A percentile compares a stretch with the other conserved stretches of the same genome.
Evolutionary conservation across 1,140 invertebrate genomes (phyloP).

Genomic region (Papilio dardanus): DNA sequence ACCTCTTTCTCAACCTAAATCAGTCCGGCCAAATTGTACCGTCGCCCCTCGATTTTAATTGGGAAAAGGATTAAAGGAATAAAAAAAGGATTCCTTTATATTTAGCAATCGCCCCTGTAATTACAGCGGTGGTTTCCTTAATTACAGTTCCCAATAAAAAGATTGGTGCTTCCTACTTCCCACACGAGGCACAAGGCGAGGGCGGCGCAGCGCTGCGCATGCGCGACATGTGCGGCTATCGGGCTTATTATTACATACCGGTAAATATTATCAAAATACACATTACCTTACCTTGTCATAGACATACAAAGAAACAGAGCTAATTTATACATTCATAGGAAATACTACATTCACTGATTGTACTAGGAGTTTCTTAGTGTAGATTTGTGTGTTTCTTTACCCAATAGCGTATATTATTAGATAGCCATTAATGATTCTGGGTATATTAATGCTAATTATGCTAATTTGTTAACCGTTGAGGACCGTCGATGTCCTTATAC

Average conservation of each 20-base stretch:
- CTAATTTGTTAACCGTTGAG: too few relatives aligned
- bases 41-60: slow-evolving; percentile 35
- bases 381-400: too few relatives aligned
- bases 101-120: slow-evolving; percentile 80
- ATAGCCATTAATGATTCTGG: too few relatives aligned
- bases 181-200: slow-evolving; percentile 51
- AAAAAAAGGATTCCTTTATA: slow-evolving; percentile 74
- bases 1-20: slow-evolving; percentile 16
- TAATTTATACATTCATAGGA: neutral
- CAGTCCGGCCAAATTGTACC: slow-evolving; percentile 29
- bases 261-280: slow-evolving; percentile 71
- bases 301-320: slow-evolving; percentile 30
- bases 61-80: slow-evolving; percentile 42
- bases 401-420: too few relatives aligned
- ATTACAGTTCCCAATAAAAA: slow-evolving; percentile 76
- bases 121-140: slow-evolving; percentile 77
- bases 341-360: neutral
- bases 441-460: too few relatives aligned
- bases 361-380: neutral
- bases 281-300: slow-evolving; percentile 43
- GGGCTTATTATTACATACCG: slow-evolving; percentile 71
- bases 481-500: too few relatives aligned
- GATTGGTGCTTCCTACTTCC: slow-evolving; percentile 77
- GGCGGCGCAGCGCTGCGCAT: slow-evolving; percentile 52
- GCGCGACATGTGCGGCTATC: slow-evolving; percentile 71